Percentiles rank a stretch among this genome's conserved stretches.
phyloP scores from a whole-genome alignment of 2,113 vertebrate species.

The Sinocyclocheilus maitianheensis region DNA sequence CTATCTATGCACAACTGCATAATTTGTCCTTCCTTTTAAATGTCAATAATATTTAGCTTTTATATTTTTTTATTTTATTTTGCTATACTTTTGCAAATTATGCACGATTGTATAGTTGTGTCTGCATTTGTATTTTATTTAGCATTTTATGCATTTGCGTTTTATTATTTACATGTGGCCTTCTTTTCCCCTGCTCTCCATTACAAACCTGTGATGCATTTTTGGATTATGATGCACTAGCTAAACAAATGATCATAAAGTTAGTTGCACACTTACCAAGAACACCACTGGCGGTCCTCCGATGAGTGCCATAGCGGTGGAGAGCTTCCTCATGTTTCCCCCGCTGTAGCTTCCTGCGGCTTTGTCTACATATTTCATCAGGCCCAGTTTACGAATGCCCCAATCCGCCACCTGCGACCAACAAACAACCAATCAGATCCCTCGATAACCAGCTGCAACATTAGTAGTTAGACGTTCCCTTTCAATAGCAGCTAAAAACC shows the following conservation, averaged over 20 bases:
- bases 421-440: slow-evolving; percentile 2
- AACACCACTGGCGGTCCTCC: slow-evolving; percentile 96
- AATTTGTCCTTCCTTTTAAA: background rate
- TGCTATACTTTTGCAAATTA: background rate
- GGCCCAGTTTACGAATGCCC: slow-evolving; percentile 93
- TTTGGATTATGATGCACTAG: background rate
- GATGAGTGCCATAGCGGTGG: slow-evolving; percentile 95
- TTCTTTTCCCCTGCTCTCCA: background rate
- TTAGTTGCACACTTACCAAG: slow-evolving; percentile 79
- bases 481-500: background rate
- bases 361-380: slow-evolving; percentile 93
- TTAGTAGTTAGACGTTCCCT: background rate
- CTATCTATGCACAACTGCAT: background rate
- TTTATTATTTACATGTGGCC: background rate
- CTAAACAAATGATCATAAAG: background rate
- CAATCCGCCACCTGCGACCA: slow-evolving; percentile 89
- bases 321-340: slow-evolving; percentile 95
- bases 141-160: background rate
- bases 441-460: background rate
- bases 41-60: background rate
- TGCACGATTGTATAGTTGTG: too few species aligned
- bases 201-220: background rate
- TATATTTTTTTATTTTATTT: background rate
- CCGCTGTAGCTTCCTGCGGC: slow-evolving; percentile 94
- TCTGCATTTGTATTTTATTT: background rate